A percentile compares a stretch with the other conserved stretches of the same genome.
These are phyloP conservation scores for Ophioninae sp. DNA, from an alignment of 2,888 invertebrate species.

Conservation along the genomic window DNA sequence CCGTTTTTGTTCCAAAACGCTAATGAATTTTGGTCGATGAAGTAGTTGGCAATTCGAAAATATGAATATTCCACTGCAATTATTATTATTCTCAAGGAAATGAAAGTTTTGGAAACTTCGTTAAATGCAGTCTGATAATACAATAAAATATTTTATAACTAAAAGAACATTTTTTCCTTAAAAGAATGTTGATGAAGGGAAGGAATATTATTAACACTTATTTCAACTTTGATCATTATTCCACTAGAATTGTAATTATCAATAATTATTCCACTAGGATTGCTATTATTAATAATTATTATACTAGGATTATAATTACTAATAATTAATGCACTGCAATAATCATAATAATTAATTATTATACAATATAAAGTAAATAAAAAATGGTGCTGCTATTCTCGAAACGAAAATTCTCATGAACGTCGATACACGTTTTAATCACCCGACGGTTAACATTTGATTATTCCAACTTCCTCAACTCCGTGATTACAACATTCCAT, in stretches of 20 bases:
- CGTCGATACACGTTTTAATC: not conserved
- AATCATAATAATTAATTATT: too few relatives aligned
- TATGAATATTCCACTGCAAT: not conserved
- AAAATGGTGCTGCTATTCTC: too few relatives aligned
- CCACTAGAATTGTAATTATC: too few relatives aligned
- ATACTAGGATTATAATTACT: too few relatives aligned
- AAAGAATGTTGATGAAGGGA: not conserved
- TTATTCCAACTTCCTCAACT: conserved; percentile 44
- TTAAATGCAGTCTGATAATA: too few relatives aligned
- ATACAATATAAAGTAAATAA: too few relatives aligned
- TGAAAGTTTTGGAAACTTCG: too few relatives aligned
- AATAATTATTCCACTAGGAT: too few relatives aligned
- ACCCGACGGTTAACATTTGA: conserved; percentile 17
- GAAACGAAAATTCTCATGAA: not conserved
- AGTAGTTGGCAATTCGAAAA: not conserved
- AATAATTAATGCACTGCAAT: too few relatives aligned
- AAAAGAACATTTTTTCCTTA: not conserved
- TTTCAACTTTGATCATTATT: too few relatives aligned
- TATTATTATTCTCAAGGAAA: not conserved
- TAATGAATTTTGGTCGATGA: not conserved
- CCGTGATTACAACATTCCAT: conserved; percentile 37
- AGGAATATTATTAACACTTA: not conserved
- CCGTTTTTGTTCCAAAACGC: not conserved
- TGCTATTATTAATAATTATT: too few relatives aligned
- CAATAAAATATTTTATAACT: not conserved